Evolutionary conservation across 2,113 vertebrate genomes (phyloP).

Genomic region (Spermophilus dauricus): DNA sequence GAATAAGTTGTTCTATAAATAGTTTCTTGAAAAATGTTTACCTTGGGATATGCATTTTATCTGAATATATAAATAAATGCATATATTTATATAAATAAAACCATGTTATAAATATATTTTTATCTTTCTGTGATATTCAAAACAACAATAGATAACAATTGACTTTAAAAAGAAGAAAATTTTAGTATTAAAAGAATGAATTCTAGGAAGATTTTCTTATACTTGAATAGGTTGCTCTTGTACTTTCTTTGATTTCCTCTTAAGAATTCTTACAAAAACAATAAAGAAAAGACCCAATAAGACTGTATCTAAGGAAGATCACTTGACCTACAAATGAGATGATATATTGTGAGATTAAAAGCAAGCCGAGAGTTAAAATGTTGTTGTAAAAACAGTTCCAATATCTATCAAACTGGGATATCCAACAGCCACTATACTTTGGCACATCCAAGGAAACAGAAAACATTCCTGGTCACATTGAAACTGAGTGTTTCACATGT

Average conservation of each 20-base stretch:
- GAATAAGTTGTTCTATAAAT: background rate
- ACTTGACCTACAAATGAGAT: background rate
- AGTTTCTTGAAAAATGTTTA: background rate
- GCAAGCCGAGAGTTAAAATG: background rate
- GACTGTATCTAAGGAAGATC: background rate
- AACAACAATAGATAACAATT: background rate
- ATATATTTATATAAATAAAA: too few species aligned
- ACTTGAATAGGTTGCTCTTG: background rate
- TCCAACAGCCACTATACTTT: fast-evolving
- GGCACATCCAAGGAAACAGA: background rate
- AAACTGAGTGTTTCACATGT: fast-evolving
- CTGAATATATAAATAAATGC: too few species aligned
- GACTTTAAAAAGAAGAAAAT: background rate
- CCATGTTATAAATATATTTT: too few species aligned
- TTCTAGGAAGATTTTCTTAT: background rate
- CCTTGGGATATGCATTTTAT: background rate
- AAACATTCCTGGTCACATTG: background rate
- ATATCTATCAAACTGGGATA: background rate
- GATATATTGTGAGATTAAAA: background rate
- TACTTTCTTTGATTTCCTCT: background rate
- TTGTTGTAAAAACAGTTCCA: background rate
- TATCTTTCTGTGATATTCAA: background rate
- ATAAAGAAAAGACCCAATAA: background rate
- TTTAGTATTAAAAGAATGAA: background rate
- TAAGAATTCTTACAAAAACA: background rate